phyloP scores from a whole-genome alignment of 1,140 invertebrate species.

The Drosophila murphyi region DNA sequence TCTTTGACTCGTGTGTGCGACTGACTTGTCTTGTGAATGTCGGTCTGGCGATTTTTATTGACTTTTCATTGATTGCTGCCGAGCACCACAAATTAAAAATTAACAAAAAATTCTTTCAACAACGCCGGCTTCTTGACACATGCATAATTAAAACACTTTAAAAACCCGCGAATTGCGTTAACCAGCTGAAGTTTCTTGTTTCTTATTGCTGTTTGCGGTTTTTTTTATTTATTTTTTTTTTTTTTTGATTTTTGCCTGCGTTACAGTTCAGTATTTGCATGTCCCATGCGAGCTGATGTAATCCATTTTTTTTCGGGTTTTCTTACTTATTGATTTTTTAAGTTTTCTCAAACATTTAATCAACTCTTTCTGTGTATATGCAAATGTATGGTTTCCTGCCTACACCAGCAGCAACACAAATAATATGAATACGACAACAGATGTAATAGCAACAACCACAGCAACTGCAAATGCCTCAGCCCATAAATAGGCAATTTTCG shows the following conservation, averaged over 20 bases:
- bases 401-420: slow-evolving; percentile 16
- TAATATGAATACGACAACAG: neutral
- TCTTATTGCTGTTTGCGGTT: slow-evolving; percentile 8
- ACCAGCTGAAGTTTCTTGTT: slow-evolving; percentile 49
- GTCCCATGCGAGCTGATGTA: slow-evolving; percentile 38
- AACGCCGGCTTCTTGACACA: slow-evolving; percentile 52
- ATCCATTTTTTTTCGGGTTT: slow-evolving; percentile 41
- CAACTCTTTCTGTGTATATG: slow-evolving; percentile 65
- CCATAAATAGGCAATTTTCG: slow-evolving; percentile 78
- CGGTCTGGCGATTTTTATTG: slow-evolving; percentile 59
- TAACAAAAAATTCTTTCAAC: slow-evolving; percentile 52
- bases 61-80: slow-evolving; percentile 70
- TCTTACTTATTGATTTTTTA: slow-evolving; percentile 11
- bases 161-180: slow-evolving; percentile 60
- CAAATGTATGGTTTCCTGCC: slow-evolving; percentile 75
- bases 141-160: slow-evolving; percentile 71
- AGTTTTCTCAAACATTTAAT: slow-evolving; percentile 39
- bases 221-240: slow-evolving; percentile 21
- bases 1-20: slow-evolving; percentile 55
- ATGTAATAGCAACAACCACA: slow-evolving; percentile 1
- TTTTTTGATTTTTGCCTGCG: slow-evolving; percentile 35
- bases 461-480: slow-evolving; percentile 38
- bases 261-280: slow-evolving; percentile 33
- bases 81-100: slow-evolving; percentile 30
- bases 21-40: slow-evolving; percentile 38